A percentile compares a stretch with the other conserved stretches of the same genome.
Conservation (phyloP, 1,140 invertebrate genomes). For the Trichonephila clavipes region DNA sequence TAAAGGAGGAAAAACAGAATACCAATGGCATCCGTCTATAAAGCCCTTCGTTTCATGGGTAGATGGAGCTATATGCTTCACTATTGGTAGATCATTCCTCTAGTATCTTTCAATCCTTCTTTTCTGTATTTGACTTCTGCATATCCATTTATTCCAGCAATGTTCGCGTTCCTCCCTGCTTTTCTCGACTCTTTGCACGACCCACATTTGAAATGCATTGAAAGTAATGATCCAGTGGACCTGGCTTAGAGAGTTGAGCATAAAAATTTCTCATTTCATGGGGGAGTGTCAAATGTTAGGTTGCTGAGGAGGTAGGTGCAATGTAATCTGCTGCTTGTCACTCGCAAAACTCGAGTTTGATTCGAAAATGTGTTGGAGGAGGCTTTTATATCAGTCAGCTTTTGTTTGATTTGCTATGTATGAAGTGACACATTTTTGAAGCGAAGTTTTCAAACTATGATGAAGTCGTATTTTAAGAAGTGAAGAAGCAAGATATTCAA, state of each 20-base stretch:
- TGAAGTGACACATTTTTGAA: neutral
- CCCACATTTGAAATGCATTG: conserved; percentile 13
- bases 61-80: neutral
- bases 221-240: neutral
- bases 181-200: neutral
- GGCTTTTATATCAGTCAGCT: neutral
- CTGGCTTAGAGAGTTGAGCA: neutral
- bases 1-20: neutral
- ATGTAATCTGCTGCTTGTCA: conserved; percentile 20
- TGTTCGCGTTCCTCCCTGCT: neutral
- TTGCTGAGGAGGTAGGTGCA: neutral
- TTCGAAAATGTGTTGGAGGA: neutral
- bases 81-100: conserved; percentile 5
- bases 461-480: too few relatives aligned
- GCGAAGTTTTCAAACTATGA: neutral
- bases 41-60: conserved; percentile 30
- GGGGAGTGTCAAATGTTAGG: neutral
- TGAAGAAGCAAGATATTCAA: too few relatives aligned
- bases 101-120: neutral
- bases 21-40: conserved; percentile 1
- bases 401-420: conserved; percentile 25
- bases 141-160: neutral
- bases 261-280: conserved; percentile 13
- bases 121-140: conserved; percentile 33
- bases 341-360: neutral